Percentiles rank a stretch among this genome's conserved stretches.
Conservation (phyloP, 2,113 vertebrate genomes). For the Chaetodon auriga region DNA sequence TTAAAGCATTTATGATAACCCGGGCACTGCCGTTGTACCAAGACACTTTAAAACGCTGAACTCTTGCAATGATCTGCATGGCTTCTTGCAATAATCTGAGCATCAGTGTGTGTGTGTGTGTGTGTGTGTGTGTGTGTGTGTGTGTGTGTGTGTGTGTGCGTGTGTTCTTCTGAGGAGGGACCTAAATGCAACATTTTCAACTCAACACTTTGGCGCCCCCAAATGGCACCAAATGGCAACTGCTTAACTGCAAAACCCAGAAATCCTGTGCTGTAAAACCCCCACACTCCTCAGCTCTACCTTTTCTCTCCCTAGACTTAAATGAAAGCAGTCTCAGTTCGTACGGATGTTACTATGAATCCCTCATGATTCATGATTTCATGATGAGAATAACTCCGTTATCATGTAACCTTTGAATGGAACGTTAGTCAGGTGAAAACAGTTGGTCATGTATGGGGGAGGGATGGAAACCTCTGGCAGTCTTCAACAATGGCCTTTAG, state of each 20-base stretch:
- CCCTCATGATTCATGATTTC: no score
- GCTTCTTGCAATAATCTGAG: neutral
- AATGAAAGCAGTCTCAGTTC: neutral
- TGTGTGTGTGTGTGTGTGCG: neutral
- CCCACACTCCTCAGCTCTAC: neutral
- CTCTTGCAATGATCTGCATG: neutral
- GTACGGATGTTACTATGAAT: neutral
- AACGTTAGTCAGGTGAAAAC: neutral
- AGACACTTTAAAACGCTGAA: neutral
- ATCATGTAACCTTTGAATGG: neutral
- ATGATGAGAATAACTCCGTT: neutral
- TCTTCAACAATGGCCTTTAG: neutral
- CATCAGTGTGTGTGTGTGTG: neutral
- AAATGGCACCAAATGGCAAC: neutral
- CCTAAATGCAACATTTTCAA: neutral
- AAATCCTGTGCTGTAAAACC: neutral
- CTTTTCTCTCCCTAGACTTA: no score
- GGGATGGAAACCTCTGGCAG: neutral
- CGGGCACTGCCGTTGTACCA: neutral
- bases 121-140: neutral
- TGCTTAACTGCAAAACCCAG: neutral
- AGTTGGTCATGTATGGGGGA: neutral
- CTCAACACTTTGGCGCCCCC: slow-evolving; percentile 37
- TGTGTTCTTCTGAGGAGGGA: neutral
- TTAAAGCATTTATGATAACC: neutral